Conservation (phyloP, 1,140 invertebrate genomes). For the Maconellicoccus hirsutus region DNA sequence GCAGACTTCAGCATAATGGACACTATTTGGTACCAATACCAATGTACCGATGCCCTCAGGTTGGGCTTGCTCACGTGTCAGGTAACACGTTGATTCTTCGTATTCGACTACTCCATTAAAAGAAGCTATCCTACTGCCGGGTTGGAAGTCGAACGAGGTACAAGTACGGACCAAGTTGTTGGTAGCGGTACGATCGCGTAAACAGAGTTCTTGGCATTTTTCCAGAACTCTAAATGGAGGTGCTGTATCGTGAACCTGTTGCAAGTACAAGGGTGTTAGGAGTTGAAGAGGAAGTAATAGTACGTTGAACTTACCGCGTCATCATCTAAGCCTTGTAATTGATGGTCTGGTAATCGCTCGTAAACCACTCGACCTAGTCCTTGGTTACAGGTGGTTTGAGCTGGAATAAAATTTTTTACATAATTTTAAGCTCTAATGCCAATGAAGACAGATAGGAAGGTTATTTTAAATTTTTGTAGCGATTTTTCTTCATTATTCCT, state of each 20-base stretch:
- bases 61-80: slow-evolving; percentile 67
- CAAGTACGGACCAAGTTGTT: slow-evolving; percentile 70
- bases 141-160: slow-evolving; percentile 79
- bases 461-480: too few species aligned
- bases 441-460: too few species aligned
- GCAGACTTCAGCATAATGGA: slow-evolving; percentile 81
- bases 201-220: slow-evolving; percentile 67
- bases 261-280: too few species aligned
- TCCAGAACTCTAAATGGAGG: slow-evolving; percentile 73
- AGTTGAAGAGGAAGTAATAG: background rate
- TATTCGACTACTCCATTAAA: slow-evolving; percentile 70
- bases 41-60: slow-evolving; percentile 78
- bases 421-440: too few species aligned
- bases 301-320: slow-evolving; percentile 56
- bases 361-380: slow-evolving; percentile 73
- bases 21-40: slow-evolving; percentile 69
- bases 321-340: slow-evolving; percentile 74
- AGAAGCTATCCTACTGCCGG: slow-evolving; percentile 65
- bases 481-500: too few species aligned
- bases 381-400: slow-evolving; percentile 80
- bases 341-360: slow-evolving; percentile 74
- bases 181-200: slow-evolving; percentile 61
- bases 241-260: slow-evolving; percentile 57
- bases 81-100: slow-evolving; percentile 75
- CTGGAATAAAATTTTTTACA: slow-evolving; percentile 41